Base-by-base conservation (phyloP, 2,113 vertebrate species). In the Cettia cetti region DNA sequence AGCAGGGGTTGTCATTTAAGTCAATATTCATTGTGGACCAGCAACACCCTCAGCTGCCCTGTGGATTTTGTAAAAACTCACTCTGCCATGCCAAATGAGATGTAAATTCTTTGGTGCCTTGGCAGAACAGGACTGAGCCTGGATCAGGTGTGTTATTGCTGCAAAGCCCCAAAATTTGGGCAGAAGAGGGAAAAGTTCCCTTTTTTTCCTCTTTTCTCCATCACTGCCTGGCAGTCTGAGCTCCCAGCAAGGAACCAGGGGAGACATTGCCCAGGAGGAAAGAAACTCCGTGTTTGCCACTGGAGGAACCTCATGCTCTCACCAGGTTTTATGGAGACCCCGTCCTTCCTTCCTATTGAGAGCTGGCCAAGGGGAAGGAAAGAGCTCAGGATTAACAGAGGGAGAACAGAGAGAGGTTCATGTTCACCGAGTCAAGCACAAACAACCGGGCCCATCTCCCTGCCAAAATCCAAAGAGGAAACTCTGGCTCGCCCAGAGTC, bases 351-450 rank as follows among this genome's bases (percentile, higher is more conserved):
- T 91, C 76, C 72, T 13, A 1, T 4, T 56, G 56, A n/a, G 19
- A 21, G 28, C 1, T 28, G 39, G 65, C 86, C 94, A 92, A 64
- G 0, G 13, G 91, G 92, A 95, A 97, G 80, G 81, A 89, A 94
- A 42, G 86, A 75, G 60, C 74, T 81, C 1, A 1, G 76, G 49
- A 92, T 37, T 12, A 24, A 64, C 6, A 15, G 37, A 1, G 3
- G 64, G 74, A 79, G 89, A 94, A 89, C 89, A 96, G 77, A 94
- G 77, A 31, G 61, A 94, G 86, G 80, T 64, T 94, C 92, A 10
- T 89, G 80, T 42, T 63, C 89, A 33, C 72, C 19, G 4, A 88
- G 33, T 26, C 56, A 22, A 52, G 75, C 84, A 77, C 45, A 53
- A 49, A 10, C 52, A 85, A 23, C 70, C 16, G 8, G 68, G 33